Conservation (phyloP, 1,140 invertebrate genomes). For the Neodiprion lecontei region DNA sequence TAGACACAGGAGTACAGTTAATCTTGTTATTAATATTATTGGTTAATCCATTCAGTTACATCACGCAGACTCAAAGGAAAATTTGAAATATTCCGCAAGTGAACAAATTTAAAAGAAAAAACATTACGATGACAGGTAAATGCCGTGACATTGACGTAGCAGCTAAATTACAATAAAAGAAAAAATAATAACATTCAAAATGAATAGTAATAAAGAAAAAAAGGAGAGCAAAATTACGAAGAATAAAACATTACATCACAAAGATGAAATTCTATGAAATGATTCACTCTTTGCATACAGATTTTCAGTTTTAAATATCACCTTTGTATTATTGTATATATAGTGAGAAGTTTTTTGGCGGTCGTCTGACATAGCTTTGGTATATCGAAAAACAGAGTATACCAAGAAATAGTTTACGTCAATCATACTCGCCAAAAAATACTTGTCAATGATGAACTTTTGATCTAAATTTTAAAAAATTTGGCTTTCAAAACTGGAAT, state of each 20-base stretch:
- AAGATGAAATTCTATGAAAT: slow-evolving; percentile 14
- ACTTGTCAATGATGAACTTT: too few species aligned
- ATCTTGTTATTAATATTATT: too few species aligned
- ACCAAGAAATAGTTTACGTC: too few species aligned
- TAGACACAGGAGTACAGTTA: too few species aligned
- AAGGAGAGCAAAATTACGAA: slow-evolving; percentile 27
- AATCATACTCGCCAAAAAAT: too few species aligned
- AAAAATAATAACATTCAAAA: not conserved
- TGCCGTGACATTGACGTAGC: slow-evolving; percentile 49
- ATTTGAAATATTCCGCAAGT: slow-evolving; percentile 14
- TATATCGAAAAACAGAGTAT: too few species aligned
- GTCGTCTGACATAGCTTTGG: too few species aligned
- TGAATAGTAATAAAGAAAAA: not conserved
- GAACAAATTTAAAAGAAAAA: slow-evolving; percentile 32
- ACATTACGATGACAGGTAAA: slow-evolving; percentile 56
- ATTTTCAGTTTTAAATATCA: slow-evolving; percentile 29
- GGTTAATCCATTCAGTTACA: not conserved
- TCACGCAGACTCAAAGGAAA: not conserved
- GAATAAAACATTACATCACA: slow-evolving; percentile 30
- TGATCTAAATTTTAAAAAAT: too few species aligned
- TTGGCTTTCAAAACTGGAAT: too few species aligned
- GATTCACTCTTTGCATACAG: slow-evolving; percentile 16
- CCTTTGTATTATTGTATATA: slow-evolving; percentile 26
- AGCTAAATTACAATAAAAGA: slow-evolving; percentile 21
- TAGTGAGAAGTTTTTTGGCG: slow-evolving; percentile 22